Evolutionary conservation across 2,888 invertebrate genomes (phyloP).

Genomic region (Microctonus hyperodae): DNA sequence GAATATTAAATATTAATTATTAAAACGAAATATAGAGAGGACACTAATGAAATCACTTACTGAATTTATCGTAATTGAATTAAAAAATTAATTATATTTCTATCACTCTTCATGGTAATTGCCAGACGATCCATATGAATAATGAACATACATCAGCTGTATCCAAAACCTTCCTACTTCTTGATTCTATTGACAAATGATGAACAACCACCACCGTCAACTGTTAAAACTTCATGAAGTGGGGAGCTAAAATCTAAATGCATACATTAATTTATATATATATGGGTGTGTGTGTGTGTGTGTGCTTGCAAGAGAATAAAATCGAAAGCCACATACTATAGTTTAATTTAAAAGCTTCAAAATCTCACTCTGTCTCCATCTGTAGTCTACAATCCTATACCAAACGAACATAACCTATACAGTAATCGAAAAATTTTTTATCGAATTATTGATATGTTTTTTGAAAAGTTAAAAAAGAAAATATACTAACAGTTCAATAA

Average conservation of each 20-base stretch:
- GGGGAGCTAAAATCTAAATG: background rate
- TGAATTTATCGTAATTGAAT: background rate
- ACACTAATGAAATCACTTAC: background rate
- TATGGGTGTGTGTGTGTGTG: background rate
- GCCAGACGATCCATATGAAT: constrained; percentile 7
- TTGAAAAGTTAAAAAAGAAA: too few species aligned
- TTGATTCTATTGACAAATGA: constrained; percentile 1
- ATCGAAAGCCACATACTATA: too few species aligned
- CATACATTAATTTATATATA: background rate
- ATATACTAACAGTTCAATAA: too few species aligned
- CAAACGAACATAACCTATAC: background rate
- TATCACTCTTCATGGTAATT: constrained; percentile 5
- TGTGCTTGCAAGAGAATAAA: too few species aligned
- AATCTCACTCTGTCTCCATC: too few species aligned
- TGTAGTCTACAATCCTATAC: background rate
- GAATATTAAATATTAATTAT: too few species aligned
- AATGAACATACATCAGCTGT: background rate
- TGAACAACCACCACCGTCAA: background rate
- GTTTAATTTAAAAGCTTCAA: too few species aligned
- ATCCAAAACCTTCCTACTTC: background rate
- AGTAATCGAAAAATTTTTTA: too few species aligned
- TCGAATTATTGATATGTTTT: background rate
- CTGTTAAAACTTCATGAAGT: background rate
- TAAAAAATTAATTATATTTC: background rate
- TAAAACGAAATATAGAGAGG: background rate